Conservation (phyloP, 2,797 vertebrate genomes). For the Zalophus californianus region DNA sequence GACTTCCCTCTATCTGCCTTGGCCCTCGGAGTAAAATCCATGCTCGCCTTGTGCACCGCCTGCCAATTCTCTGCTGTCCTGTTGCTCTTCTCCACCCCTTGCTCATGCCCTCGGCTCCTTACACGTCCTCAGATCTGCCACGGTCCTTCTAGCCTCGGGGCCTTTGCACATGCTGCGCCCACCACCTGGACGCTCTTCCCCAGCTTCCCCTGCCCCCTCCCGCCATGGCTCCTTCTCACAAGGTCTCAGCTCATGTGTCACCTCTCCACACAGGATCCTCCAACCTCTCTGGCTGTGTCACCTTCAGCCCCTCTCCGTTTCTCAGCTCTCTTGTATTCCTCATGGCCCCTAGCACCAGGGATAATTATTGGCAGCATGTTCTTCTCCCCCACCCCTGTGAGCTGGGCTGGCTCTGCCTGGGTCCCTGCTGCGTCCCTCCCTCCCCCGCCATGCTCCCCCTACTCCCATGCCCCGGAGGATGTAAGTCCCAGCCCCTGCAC, state of each 20-base stretch:
- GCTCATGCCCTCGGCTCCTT: too few species aligned
- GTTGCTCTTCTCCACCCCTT: background rate
- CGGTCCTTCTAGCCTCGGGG: background rate
- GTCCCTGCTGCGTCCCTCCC: background rate
- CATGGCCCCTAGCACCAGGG: background rate
- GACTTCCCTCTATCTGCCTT: background rate
- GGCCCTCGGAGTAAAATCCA: background rate
- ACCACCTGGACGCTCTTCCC: background rate
- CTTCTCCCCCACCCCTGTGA: background rate
- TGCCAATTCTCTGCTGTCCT: background rate
- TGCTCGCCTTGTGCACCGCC: rapidly evolving
- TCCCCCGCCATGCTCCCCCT: rapidly evolving
- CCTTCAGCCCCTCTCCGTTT: background rate
- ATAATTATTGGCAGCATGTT: background rate
- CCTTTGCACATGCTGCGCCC: background rate
- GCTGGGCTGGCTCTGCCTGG: background rate
- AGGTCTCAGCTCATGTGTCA: background rate
- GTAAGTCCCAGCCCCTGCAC: background rate
- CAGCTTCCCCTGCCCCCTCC: too few species aligned
- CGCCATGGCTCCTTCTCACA: background rate
- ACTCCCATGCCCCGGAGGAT: too few species aligned
- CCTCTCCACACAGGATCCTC: background rate
- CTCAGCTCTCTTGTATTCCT: too few species aligned
- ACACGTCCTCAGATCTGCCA: background rate
- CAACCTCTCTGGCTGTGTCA: background rate